Base-by-base conservation (phyloP, 2,113 vertebrate genomes). In the Platanista minor region DNA sequence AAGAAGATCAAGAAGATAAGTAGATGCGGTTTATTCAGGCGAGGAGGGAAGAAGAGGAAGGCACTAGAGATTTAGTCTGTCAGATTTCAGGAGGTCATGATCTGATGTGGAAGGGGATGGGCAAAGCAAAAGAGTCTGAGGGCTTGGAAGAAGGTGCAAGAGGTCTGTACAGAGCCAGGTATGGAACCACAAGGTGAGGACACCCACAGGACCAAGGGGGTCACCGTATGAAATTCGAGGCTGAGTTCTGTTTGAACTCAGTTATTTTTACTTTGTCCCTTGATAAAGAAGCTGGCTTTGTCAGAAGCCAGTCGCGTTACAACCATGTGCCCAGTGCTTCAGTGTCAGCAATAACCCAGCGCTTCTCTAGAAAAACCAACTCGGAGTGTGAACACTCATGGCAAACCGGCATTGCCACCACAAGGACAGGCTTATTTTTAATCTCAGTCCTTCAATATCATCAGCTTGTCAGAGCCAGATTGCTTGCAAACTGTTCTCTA, bases 131-230 rank as follows among this genome's bases (percentile, higher is more conserved):
- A 15, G 23, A 36, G 25, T 61, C 5, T 72, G 64, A 49, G 39
- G 29, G 39, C n/a, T 82, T 77, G 43, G 9, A 59, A 41, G 18
- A 49, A n/a, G 10, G 33, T 23, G n/a, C 9, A n/a, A 43, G 13
- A 69, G 74, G 29, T 49, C 33, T 39, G 17, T 6, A 33, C 1
- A 66, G 8, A 49, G 12, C 20, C 17, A 57, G 31, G 4, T 5
- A 39, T 7, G 54, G 11, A 81, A 25, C 21, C 57, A 13, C 8
- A 59, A 21, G 8, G 10, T 8, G 27, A 62, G 29, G 14, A 23
- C 2, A n/a, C 9, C 2, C 20, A 17, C 0, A 23, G 11, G 52
- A 52, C 29, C 29, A 49, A 49, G 17, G 3, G 23, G 8, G 21
- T 46, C 61, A 87, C 25, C 31, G 8, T 14, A 6, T 6, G 33